Conservation (phyloP, 2,797 vertebrate genomes). For the Lindbergichthys nudifrons region DNA sequence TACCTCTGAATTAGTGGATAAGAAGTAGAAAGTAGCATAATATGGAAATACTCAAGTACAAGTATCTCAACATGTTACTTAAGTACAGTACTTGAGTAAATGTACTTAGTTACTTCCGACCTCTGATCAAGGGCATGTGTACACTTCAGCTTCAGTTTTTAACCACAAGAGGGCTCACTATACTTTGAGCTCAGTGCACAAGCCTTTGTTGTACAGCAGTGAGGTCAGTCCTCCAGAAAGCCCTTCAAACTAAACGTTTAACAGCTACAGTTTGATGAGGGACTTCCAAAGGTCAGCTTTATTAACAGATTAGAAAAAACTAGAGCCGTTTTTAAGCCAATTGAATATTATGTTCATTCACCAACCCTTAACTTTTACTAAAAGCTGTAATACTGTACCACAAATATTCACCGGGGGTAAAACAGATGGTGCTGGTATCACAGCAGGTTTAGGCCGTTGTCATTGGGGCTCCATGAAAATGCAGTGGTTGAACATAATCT, state of each 20-base stretch:
- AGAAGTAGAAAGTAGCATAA: no score
- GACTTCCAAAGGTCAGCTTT: conserved; percentile 41
- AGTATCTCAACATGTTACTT: no score
- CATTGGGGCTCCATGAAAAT: conserved; percentile 50
- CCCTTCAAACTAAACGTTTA: conserved; percentile 43
- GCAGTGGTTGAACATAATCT: conserved; percentile 12
- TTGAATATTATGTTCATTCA: background rate
- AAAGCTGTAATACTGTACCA: background rate
- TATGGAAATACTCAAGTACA: no score
- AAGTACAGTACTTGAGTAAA: no score
- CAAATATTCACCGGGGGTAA: conserved; percentile 34
- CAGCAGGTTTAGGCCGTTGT: conserved; percentile 40
- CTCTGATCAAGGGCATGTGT: no score
- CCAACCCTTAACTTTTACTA: conserved; percentile 50
- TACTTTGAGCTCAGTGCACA: conserved; percentile 46
- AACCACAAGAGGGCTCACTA: conserved; percentile 41
- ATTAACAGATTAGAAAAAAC: background rate
- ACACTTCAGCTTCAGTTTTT: conserved; percentile 7
- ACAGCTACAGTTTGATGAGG: conserved; percentile 9
- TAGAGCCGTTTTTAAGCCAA: background rate
- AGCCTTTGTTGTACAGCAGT: conserved; percentile 37
- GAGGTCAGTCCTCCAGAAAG: conserved; percentile 42
- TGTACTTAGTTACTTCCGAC: no score
- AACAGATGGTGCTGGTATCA: conserved; percentile 22
- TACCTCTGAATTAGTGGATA: no score